Evolutionary conservation across 2,888 invertebrate species (phyloP).

Genomic region (Apamea anceps): DNA sequence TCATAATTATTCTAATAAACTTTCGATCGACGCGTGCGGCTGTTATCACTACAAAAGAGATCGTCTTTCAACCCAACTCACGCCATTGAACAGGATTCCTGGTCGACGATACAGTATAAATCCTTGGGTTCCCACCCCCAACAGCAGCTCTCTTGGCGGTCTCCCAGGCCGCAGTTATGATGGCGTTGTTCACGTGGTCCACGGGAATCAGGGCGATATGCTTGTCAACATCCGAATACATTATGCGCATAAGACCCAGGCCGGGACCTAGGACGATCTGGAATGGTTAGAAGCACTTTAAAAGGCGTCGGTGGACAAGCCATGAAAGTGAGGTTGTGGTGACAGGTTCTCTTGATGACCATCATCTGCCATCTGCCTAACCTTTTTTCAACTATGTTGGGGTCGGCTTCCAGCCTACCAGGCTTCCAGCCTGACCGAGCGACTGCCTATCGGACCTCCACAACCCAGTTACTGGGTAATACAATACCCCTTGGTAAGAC

Average conservation of each 20-base stretch:
- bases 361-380: not conserved
- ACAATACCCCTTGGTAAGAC: too few relatives aligned
- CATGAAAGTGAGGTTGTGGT: not conserved
- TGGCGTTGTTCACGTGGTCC: conserved; percentile 66
- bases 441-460: too few relatives aligned
- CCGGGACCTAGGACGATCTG: conserved; percentile 54
- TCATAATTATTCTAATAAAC: not conserved
- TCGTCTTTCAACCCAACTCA: conserved; percentile 32
- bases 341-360: not conserved
- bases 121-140: conserved; percentile 35
- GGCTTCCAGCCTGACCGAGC: too few relatives aligned
- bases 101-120: conserved; percentile 53
- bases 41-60: not conserved
- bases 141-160: conserved; percentile 26
- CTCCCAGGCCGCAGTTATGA: conserved; percentile 59
- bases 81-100: conserved; percentile 48
- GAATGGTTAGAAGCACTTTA: conserved; percentile 3
- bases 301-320: not conserved
- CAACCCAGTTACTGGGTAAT: too few relatives aligned
- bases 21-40: not conserved
- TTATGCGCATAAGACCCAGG: conserved; percentile 55
- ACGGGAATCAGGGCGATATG: conserved; percentile 57
- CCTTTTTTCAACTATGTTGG: not conserved
- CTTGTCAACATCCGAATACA: not conserved
- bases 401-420: too few relatives aligned